Conservation (phyloP, 2,888 invertebrate genomes). For the Andrena bucephala region DNA sequence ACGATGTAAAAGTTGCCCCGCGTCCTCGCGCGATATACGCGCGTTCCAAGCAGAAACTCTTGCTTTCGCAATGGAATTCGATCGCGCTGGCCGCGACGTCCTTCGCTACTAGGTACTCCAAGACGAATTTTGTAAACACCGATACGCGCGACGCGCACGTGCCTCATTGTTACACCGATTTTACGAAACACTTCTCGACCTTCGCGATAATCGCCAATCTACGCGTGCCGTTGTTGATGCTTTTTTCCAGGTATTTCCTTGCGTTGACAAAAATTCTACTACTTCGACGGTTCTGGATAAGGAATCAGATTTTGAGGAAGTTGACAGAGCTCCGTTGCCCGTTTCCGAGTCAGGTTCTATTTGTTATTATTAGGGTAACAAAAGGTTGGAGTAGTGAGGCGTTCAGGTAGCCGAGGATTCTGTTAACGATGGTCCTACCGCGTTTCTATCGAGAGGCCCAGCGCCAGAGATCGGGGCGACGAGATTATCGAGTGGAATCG, state of each 20-base stretch:
- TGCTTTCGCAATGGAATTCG: conserved; percentile 44
- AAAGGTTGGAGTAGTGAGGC: background rate
- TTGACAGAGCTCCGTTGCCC: too few relatives aligned
- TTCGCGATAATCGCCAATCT: conserved; percentile 26
- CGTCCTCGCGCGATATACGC: background rate
- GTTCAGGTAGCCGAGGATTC: background rate
- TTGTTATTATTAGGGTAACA: background rate
- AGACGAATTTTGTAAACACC: conserved; percentile 24
- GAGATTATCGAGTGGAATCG: background rate
- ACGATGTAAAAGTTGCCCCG: too few relatives aligned
- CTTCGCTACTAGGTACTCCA: conserved; percentile 10
- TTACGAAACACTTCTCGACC: conserved; percentile 23
- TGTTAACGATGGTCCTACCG: background rate
- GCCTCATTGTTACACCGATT: conserved; percentile 16
- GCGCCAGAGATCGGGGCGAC: background rate
- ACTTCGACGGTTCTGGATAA: too few relatives aligned
- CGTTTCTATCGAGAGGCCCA: too few relatives aligned
- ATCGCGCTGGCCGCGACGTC: background rate
- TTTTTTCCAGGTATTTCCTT: background rate
- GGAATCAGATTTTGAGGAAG: too few relatives aligned
- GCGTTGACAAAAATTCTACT: too few relatives aligned
- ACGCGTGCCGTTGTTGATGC: background rate
- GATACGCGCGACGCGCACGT: background rate
- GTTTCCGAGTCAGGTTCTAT: too few relatives aligned
- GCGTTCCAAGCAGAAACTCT: conserved; percentile 9